Evolutionary conservation across 2,113 vertebrate genomes (phyloP).

Genomic region (Poecile atricapillus): DNA sequence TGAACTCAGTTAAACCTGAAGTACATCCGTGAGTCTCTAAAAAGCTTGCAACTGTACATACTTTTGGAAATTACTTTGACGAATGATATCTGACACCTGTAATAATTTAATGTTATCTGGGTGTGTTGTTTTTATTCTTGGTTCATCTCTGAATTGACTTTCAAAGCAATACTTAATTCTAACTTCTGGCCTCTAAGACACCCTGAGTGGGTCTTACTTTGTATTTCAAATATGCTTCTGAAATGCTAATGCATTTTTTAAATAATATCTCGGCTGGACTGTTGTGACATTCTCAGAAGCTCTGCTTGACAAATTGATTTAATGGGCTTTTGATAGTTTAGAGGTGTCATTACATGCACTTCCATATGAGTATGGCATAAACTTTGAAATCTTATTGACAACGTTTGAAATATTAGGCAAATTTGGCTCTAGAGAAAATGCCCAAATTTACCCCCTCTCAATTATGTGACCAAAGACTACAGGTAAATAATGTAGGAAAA

Average conservation of each 20-base stretch:
- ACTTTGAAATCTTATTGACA: background rate
- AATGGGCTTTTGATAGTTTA: background rate
- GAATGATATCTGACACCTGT: background rate
- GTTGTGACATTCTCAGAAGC: background rate
- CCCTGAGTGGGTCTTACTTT: background rate
- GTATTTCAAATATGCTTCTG: background rate
- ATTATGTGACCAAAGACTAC: background rate
- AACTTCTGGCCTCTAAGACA: background rate
- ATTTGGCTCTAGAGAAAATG: background rate
- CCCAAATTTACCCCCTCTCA: background rate
- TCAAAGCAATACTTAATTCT: background rate
- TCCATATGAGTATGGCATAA: background rate
- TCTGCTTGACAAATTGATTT: background rate
- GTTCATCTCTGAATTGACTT: background rate
- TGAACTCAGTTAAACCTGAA: background rate
- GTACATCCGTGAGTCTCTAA: background rate
- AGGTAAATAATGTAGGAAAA: background rate
- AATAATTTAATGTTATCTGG: background rate
- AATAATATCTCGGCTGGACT: background rate
- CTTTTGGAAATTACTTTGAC: background rate
- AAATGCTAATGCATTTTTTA: background rate
- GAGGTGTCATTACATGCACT: background rate
- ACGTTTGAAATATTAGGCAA: background rate
- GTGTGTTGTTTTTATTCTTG: background rate
- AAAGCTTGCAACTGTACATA: background rate